phyloP scores from a whole-genome alignment of 92 coral and sea anemone genomes.

The Muricea muricata region DNA sequence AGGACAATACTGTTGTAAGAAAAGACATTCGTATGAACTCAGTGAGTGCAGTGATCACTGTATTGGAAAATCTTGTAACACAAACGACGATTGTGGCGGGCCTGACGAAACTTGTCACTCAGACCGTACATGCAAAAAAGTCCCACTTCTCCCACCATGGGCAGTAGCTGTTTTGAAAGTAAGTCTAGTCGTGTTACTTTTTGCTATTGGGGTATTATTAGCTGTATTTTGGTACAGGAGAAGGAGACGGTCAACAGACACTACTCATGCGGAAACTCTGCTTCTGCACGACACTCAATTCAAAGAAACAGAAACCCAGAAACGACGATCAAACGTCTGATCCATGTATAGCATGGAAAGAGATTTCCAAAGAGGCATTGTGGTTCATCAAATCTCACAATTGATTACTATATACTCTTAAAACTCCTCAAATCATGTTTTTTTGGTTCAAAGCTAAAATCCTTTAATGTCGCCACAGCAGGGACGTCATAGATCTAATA shows the following conservation, averaged over 20 bases:
- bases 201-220: not conserved
- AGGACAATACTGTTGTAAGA: not conserved
- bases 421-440: too few relatives aligned
- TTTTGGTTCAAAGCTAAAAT: too few relatives aligned
- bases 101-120: not conserved
- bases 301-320: not conserved
- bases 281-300: not conserved
- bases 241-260: not conserved
- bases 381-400: not conserved
- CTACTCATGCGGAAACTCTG: not conserved
- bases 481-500: too few relatives aligned
- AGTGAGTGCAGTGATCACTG: not conserved
- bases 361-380: too few relatives aligned
- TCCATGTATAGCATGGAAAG: not conserved
- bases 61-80: not conserved
- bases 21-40: not conserved
- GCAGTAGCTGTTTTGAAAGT: not conserved
- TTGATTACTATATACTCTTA: too few relatives aligned
- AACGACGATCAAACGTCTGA: not conserved
- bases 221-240: not conserved
- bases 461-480: too few relatives aligned
- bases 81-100: not conserved
- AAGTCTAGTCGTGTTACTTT: not conserved
- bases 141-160: not conserved
- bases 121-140: not conserved